These are phyloP conservation scores for Coelopa pilipes DNA, from an alignment of 2,888 invertebrate species.

Conservation along the genomic window DNA sequence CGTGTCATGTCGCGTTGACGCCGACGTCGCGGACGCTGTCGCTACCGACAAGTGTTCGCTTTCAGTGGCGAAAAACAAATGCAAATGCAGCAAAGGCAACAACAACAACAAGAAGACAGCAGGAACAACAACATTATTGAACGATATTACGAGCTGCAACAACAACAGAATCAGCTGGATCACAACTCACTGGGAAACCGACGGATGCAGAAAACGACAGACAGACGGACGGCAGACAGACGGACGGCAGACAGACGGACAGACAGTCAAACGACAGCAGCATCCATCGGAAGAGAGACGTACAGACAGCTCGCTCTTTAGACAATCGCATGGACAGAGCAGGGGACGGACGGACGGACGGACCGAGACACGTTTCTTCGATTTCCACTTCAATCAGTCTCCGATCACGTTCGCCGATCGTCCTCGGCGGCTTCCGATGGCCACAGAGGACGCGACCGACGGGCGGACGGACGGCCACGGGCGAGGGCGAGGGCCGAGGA, in stretches of 20 bases:
- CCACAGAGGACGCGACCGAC: not conserved
- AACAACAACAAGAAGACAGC: conserved; percentile 24
- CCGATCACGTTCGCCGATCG: conserved; percentile 27
- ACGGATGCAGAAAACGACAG: conserved; percentile 4
- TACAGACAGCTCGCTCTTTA: too few species aligned
- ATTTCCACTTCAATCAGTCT: conserved; percentile 35
- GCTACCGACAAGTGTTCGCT: conserved; percentile 30
- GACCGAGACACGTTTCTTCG: conserved; percentile 34
- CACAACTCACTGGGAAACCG: conserved; percentile 12
- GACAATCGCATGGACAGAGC: conserved; percentile 7
- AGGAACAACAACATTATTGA: conserved; percentile 1
- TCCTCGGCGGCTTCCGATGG: conserved; percentile 9
- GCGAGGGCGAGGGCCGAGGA: not conserved
- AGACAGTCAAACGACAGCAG: too few species aligned
- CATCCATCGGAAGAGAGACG: too few species aligned
- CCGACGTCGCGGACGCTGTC: not conserved
- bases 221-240: not conserved
- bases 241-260: too few species aligned
- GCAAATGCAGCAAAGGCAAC: conserved; percentile 4
- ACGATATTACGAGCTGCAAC: conserved; percentile 2
- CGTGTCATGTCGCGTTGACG: conserved; percentile 7
- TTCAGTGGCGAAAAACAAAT: conserved; percentile 22
- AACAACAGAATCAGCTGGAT: conserved; percentile 32
- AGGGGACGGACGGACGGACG: conserved; percentile 6
- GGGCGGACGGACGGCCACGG: too few species aligned